These are phyloP conservation scores for Dinocampus coccinellae DNA, from an alignment of 2,888 invertebrate genomes.

Conservation along the genomic window DNA sequence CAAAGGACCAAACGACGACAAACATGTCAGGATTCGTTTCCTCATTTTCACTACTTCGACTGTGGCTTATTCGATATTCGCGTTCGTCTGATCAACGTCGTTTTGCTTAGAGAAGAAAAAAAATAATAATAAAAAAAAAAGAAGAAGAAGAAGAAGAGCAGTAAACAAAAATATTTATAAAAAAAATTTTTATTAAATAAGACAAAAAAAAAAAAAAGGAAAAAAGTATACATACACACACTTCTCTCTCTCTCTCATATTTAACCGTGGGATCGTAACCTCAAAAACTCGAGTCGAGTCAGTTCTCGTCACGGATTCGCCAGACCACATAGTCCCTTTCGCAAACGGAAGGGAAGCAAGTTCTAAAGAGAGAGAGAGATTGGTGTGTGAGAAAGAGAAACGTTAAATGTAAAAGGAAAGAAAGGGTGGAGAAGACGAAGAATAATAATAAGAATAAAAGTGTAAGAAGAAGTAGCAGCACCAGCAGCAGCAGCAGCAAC, in stretches of 20 bases:
- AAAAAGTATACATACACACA: conserved; percentile 41
- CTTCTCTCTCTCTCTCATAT: conserved; percentile 2
- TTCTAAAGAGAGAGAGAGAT: background rate
- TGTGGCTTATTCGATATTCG: conserved; percentile 18
- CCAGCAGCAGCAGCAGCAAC: background rate
- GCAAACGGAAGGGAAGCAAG: conserved; percentile 12
- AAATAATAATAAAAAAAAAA: background rate
- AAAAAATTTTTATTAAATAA: background rate
- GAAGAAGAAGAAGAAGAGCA: background rate
- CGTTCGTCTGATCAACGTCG: conserved; percentile 26
- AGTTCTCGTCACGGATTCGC: conserved; percentile 15
- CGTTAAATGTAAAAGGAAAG: background rate
- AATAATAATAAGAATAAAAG: background rate
- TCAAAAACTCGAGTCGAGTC: conserved; percentile 17
- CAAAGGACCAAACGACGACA: background rate
- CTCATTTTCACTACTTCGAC: conserved; percentile 16
- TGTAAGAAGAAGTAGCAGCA: background rate
- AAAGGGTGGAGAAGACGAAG: background rate
- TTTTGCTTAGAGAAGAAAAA: background rate
- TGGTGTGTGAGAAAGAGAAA: conserved; percentile 1
- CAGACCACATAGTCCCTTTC: background rate
- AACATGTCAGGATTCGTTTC: conserved; percentile 39
- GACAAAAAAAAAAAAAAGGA: conserved; percentile 40
- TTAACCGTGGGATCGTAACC: conserved; percentile 19
- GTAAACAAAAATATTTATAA: background rate